Evolutionary conservation across 2,888 invertebrate genomes (phyloP).

Genomic region (Protonemura montana): DNA sequence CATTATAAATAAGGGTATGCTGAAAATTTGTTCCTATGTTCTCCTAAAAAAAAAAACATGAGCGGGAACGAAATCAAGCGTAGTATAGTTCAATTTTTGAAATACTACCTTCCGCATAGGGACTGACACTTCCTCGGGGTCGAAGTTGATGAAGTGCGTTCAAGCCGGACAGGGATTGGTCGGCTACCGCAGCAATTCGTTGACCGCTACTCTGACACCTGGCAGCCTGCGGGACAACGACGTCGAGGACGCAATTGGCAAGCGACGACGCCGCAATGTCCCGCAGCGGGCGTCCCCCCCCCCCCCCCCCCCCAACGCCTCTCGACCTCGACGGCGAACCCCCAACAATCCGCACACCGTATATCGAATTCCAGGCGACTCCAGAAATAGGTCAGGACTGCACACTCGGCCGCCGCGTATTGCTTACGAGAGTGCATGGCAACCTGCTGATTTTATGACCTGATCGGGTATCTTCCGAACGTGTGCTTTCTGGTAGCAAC

Average conservation of each 20-base stretch:
- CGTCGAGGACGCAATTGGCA: background rate
- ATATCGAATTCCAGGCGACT: background rate
- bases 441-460: background rate
- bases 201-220: too few relatives aligned
- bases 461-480: background rate
- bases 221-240: background rate
- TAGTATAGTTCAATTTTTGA: too few relatives aligned
- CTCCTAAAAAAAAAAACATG: too few relatives aligned
- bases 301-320: background rate
- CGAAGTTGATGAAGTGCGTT: too few relatives aligned
- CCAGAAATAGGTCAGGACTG: conserved; percentile 1
- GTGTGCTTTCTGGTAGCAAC: background rate
- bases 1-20: too few relatives aligned
- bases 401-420: background rate
- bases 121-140: too few relatives aligned
- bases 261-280: background rate
- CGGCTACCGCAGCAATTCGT: too few relatives aligned
- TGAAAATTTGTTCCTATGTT: too few relatives aligned
- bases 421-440: background rate
- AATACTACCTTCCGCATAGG: too few relatives aligned
- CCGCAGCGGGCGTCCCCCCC: background rate
- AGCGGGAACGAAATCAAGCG: too few relatives aligned
- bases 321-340: background rate
- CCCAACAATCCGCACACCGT: background rate
- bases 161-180: too few relatives aligned